Evolutionary conservation across 2,888 invertebrate species (phyloP), one percentile per base, ranked within the genome.

Genomic region (Noctua janthe): DNA sequence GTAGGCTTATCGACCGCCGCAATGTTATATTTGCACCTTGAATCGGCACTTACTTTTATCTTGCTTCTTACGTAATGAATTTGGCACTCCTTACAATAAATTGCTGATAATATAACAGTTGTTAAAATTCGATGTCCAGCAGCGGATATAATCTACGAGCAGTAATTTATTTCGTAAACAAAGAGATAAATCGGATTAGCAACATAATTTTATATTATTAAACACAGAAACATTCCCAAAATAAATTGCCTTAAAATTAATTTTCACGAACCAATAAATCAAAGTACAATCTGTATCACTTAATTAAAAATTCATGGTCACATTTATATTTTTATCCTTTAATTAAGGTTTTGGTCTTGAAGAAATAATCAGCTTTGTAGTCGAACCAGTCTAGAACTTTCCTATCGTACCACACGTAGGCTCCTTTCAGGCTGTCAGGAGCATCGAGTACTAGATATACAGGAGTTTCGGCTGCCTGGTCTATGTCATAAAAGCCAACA

Each of bases 361-460:
- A 95, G 83, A 90, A 95, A 77, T 93, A 94, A 83, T 95, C 94
- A 0, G 93, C 94, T 0, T 91, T 93, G 75, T 91, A 84, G 72
- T 96, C 94, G 54, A 90, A 94, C 98, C 98, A 98, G 90, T 98
- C 97, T 0, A 97, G 91, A 17, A 97, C 94, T 39, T 91, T 92
- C 47, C 95, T 95, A 88, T 98, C 97, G 72, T 92, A 93, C 98
- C 98, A 98, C 20, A 98, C 94, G 88, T 97, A 98, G n/a, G 97
- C 95, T 6, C 98, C 98, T 87, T 97, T 97, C n/a, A 98, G 94
- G 5, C 92, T 92, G 3, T 94, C 89, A 1, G 97, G 94, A 90
- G 98, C 95, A 92, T 95, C 93, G 8, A 97, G 95, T 64, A 97
- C 98, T 90, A 97, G 88, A 87, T 97, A 97, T 1, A 97, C 79